Evolutionary conservation across 2,888 invertebrate genomes (phyloP).

Genomic region (Spodoptera littoralis): DNA sequence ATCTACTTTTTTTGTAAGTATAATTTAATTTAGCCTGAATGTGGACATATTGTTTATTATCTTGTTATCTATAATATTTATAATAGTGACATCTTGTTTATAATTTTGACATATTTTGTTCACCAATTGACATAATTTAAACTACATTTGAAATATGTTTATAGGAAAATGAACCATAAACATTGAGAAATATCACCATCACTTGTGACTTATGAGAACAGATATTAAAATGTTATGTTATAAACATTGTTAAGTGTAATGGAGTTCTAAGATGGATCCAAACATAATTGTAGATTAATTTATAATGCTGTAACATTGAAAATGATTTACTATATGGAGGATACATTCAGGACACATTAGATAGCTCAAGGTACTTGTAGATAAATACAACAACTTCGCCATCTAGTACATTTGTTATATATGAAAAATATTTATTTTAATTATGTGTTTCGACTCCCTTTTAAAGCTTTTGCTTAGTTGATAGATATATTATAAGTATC

Average conservation of each 20-base stretch:
- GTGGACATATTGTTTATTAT: no score
- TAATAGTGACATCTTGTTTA: no score
- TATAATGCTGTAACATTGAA: constrained; percentile 2
- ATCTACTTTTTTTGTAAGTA: no score
- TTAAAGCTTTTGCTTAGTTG: constrained; percentile 47
- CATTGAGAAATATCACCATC: no score
- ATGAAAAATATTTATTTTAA: constrained; percentile 1
- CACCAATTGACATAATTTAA: no score
- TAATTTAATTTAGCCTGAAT: no score
- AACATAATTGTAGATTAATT: constrained; percentile 12
- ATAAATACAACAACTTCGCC: background rate
- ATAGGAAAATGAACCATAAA: background rate
- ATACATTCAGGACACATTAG: background rate
- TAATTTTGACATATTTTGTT: no score
- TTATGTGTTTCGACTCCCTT: constrained; percentile 12
- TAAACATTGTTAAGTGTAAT: constrained; percentile 2
- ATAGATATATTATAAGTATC: constrained; percentile 29
- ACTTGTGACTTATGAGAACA: no score
- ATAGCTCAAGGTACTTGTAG: background rate
- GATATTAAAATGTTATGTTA: no score
- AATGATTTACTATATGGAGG: constrained; percentile 4
- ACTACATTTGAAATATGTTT: constrained; percentile 6
- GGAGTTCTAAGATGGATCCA: constrained; percentile 16
- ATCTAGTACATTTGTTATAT: constrained; percentile 6
- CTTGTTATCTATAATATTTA: no score